A percentile compares a stretch with the other conserved stretches of the same genome.
Conservation (phyloP, 2,113 vertebrate genomes). For the Cynocephalus volans region DNA sequence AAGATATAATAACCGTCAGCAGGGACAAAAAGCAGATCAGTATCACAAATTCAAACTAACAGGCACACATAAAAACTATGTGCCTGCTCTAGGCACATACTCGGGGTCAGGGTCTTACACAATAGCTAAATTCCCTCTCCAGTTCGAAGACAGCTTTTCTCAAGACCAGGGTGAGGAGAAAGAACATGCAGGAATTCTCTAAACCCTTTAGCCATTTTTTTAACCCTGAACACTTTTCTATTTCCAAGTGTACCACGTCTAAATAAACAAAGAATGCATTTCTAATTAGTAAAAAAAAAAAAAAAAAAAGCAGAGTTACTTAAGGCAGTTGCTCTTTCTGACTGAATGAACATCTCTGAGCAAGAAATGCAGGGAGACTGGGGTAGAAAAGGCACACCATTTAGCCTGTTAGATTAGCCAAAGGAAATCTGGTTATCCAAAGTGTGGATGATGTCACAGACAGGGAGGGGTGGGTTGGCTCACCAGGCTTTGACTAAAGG, state of each 20-base stretch:
- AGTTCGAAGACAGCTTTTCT: conserved; percentile 41
- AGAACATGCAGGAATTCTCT: conserved; percentile 18
- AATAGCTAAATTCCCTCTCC: conserved; percentile 79
- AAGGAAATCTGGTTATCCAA: background rate
- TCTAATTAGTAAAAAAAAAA: background rate
- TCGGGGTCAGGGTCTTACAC: conserved; percentile 78
- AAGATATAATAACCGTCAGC: conserved; percentile 97
- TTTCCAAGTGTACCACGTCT: background rate
- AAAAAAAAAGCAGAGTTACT: conserved; percentile 8
- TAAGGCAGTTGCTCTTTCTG: background rate
- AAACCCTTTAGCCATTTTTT: conserved; percentile 21
- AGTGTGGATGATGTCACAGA: background rate
- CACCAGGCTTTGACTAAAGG: background rate
- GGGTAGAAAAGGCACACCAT: background rate
- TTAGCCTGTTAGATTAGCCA: background rate
- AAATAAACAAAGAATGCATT: conserved; percentile 50
- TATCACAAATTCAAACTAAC: conserved; percentile 93
- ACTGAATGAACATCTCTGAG: background rate
- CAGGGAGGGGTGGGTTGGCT: background rate
- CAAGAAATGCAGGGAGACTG: background rate
- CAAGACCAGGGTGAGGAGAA: background rate
- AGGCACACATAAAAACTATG: conserved; percentile 93
- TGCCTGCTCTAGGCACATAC: conserved; percentile 86
- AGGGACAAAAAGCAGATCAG: conserved; percentile 97
- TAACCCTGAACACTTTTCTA: conserved; percentile 10